Base-by-base conservation (phyloP, 2,888 invertebrate species). In the Pyralis farinalis region DNA sequence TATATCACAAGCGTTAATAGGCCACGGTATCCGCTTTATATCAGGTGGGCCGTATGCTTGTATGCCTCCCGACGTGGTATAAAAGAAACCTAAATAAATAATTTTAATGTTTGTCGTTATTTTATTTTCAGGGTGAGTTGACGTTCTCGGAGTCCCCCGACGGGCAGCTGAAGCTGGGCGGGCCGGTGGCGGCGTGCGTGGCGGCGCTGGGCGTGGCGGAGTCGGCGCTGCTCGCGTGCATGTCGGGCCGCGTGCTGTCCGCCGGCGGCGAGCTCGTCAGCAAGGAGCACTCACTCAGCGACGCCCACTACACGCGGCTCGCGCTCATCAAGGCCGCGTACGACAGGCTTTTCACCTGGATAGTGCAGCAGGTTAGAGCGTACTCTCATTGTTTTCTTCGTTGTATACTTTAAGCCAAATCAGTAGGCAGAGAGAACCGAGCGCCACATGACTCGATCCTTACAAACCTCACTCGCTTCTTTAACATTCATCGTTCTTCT, bases 271-370 rank as follows among this genome's bases (percentile, higher is more conserved):
- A 86, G 22, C 72, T 85, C 0, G 84, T 86, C 55, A 76, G 94
- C 74, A 98, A 98, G 84, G 94, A 94, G 51, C 97, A 98, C 73
- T 96, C 96, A 37, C 91, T 95, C 34, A 84, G 90, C 0, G 96
- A 98, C 71, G 97, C 98, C 0, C 91, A 94, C 63, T 96, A 95
- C 70, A 98, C 97, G 8, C 87, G 96, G 49, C 96, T 98, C 78
- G 98, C 99, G 3, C 90, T 98, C 38, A 96, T 97, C 1, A 99
- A 99, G 91, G 98, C 98, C 1, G 93, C 98, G 16, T 99, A 99
- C 67, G 98, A 98, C 66, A 90, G 98, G 11, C 90, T 99, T 37
- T 99, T 99, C 83, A 93, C 96, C 0, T 98, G 97, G 96, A 96
- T 98, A 45, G 98, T 99, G 9, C 92, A 93, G 30, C 89, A 87